Evolutionary conservation across 1,140 invertebrate species (phyloP).

Genomic region (Cephus cinctus): DNA sequence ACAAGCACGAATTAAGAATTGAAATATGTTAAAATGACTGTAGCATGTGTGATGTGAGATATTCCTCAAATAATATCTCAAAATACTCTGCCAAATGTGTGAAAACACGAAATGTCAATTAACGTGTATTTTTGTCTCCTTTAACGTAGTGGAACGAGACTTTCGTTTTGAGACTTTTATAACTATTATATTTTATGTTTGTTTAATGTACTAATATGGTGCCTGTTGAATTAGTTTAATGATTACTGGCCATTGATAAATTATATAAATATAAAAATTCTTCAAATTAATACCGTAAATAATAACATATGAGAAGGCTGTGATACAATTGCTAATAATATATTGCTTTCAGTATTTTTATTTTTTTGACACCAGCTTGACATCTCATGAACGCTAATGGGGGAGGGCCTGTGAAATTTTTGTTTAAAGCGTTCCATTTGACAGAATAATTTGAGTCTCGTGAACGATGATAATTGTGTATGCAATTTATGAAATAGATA

Average conservation of each 20-base stretch:
- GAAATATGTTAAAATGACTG: conserved; percentile 34
- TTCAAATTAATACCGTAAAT: too few relatives aligned
- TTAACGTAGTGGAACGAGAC: neutral
- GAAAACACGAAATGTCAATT: too few relatives aligned
- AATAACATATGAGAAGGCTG: neutral
- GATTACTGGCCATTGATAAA: too few relatives aligned
- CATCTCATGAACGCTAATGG: neutral
- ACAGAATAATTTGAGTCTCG: conserved; percentile 29
- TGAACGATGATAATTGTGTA: conserved; percentile 28
- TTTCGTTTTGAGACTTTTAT: neutral
- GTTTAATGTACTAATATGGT: neutral
- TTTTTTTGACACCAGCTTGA: too few relatives aligned
- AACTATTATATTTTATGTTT: neutral
- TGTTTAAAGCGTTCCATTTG: conserved; percentile 17
- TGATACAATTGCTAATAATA: neutral
- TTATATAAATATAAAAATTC: too few relatives aligned
- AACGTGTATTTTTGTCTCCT: neutral
- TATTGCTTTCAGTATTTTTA: neutral
- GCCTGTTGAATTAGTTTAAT: neutral
- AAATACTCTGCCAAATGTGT: conserved; percentile 40
- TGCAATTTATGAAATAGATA: conserved; percentile 31
- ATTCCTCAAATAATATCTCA: conserved; percentile 21
- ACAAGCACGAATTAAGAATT: conserved; percentile 36
- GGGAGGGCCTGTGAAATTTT: neutral
- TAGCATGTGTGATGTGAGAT: conserved; percentile 33